phyloP scores from a whole-genome alignment of 1,140 invertebrate species.

The Octopus bimaculoides region DNA sequence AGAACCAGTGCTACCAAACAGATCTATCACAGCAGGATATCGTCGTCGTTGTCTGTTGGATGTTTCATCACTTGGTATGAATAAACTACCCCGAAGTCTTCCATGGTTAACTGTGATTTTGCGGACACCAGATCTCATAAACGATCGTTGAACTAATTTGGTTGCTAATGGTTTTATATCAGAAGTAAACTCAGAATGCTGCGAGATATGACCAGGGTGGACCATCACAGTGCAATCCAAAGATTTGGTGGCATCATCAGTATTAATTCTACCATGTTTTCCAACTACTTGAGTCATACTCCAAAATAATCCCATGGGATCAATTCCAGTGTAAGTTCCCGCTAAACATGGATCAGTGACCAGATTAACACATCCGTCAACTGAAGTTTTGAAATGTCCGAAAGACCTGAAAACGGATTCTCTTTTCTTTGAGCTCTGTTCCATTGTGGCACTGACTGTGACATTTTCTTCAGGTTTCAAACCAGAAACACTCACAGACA shows the following conservation, averaged over 20 bases:
- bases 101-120: conserved; percentile 25
- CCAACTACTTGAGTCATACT: conserved; percentile 22
- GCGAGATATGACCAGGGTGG: too few species aligned
- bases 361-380: conserved; percentile 26
- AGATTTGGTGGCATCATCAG: too few species aligned
- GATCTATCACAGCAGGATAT: conserved; percentile 46
- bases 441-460: background rate
- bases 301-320: conserved; percentile 37
- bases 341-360: conserved; percentile 14
- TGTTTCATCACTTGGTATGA: conserved; percentile 8
- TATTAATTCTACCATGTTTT: too few species aligned
- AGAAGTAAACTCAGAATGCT: too few species aligned
- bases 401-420: conserved; percentile 12
- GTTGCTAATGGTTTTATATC: too few species aligned
- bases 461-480: background rate
- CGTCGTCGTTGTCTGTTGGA: conserved; percentile 9
- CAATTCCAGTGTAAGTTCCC: conserved; percentile 23
- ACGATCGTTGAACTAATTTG: too few species aligned
- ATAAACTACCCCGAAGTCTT: conserved; percentile 27
- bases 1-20: conserved; percentile 44
- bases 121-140: conserved; percentile 13
- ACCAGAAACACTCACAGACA: background rate
- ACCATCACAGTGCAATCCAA: too few species aligned
- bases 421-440: background rate
- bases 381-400: conserved; percentile 20